Conservation (phyloP, 2,888 invertebrate species). For the Ecliptopera silaceata region DNA sequence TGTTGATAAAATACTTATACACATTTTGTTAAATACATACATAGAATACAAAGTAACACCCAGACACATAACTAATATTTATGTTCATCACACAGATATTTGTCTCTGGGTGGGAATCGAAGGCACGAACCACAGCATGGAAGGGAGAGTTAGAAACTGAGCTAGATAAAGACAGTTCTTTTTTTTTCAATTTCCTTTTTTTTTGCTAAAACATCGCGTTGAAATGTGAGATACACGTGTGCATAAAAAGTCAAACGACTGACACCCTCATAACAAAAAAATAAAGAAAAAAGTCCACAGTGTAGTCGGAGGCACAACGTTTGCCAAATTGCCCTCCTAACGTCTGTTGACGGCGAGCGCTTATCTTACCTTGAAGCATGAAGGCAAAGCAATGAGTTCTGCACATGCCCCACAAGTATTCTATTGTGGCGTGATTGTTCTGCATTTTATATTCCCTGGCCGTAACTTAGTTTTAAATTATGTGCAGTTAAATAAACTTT, state of each 20-base stretch:
- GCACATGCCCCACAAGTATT: conserved; percentile 25
- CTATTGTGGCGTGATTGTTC: conserved; percentile 37
- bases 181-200: too few relatives aligned
- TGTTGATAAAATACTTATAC: too few relatives aligned
- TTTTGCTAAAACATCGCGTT: not conserved
- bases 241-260: conserved; percentile 14
- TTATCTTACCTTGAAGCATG: conserved; percentile 32
- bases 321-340: conserved; percentile 39
- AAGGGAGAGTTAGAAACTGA: too few relatives aligned
- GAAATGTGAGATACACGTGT: not conserved
- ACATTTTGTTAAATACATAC: too few relatives aligned
- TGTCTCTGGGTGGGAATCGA: too few relatives aligned
- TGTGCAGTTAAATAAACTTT: conserved; percentile 26
- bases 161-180: too few relatives aligned
- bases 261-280: conserved; percentile 25
- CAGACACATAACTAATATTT: too few relatives aligned
- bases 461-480: conserved; percentile 34
- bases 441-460: conserved; percentile 34
- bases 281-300: conserved; percentile 25
- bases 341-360: conserved; percentile 35
- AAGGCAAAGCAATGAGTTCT: conserved; percentile 29
- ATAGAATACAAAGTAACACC: too few relatives aligned
- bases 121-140: too few relatives aligned
- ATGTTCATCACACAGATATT: too few relatives aligned
- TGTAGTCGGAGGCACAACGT: conserved; percentile 24